These are phyloP conservation scores for Byasa hedistus DNA, from an alignment of 2,888 invertebrate species.

Conservation along the genomic window DNA sequence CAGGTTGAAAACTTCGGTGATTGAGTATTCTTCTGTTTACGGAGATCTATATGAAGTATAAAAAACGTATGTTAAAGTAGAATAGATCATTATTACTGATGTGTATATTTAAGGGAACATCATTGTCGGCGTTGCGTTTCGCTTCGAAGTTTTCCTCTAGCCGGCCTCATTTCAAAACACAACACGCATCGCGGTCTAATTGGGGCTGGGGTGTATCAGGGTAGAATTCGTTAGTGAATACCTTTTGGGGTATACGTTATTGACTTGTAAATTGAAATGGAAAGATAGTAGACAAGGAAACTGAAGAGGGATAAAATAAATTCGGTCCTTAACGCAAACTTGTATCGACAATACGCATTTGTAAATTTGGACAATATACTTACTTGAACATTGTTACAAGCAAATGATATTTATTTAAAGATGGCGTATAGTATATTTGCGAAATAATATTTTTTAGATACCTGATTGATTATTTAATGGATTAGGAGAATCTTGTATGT, in stretches of 20 bases:
- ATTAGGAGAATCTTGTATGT: no score
- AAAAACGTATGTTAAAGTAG: neutral
- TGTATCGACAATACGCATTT: neutral
- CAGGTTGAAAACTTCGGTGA: neutral
- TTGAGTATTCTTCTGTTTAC: neutral
- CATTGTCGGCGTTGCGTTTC: conserved; percentile 6
- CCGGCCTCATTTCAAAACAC: conserved; percentile 26
- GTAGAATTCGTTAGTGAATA: conserved; percentile 28
- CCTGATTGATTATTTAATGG: no score
- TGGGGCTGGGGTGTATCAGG: conserved; percentile 24
- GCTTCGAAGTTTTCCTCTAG: conserved; percentile 21
- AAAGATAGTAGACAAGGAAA: conserved; percentile 1
- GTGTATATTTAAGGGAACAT: conserved; percentile 22
- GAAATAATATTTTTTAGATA: no score
- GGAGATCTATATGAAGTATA: neutral
- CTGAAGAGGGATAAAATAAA: conserved; percentile 2
- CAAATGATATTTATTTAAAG: no score
- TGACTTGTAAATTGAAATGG: conserved; percentile 23
- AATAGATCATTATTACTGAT: conserved; percentile 4
- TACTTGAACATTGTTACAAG: no score
- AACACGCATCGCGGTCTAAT: conserved; percentile 28
- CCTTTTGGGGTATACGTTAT: conserved; percentile 18
- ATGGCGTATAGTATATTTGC: no score
- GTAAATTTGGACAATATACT: neutral
- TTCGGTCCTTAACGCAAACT: neutral